A percentile compares a stretch with the other conserved stretches of the same genome.
phyloP scores from a whole-genome alignment of 2,888 invertebrate species.

The Napeogenes inachia region DNA sequence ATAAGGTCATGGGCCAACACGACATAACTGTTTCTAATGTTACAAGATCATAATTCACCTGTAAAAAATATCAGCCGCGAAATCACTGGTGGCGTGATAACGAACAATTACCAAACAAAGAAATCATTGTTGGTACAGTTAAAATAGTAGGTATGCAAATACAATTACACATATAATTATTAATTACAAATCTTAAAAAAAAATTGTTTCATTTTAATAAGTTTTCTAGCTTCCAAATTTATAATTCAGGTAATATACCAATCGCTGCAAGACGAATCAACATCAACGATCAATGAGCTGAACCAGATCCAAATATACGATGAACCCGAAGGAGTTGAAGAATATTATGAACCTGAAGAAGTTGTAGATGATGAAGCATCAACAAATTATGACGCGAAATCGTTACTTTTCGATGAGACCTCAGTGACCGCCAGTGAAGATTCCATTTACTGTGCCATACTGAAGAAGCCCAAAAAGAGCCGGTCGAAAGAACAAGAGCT shows the following conservation, averaged over 20 bases:
- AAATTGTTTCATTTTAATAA: too few relatives aligned
- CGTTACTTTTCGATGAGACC: slow-evolving; percentile 45
- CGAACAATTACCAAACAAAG: too few relatives aligned
- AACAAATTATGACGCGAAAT: slow-evolving; percentile 55
- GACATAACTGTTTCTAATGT: too few relatives aligned
- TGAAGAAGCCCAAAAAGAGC: slow-evolving; percentile 57
- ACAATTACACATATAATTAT: too few relatives aligned
- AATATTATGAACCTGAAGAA: slow-evolving; percentile 34
- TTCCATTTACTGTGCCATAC: slow-evolving; percentile 54
- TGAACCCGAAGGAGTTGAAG: slow-evolving; percentile 31
- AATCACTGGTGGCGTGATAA: too few relatives aligned
- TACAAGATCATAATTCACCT: too few relatives aligned
- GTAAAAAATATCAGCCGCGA: too few relatives aligned
- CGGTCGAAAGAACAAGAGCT: slow-evolving; percentile 47
- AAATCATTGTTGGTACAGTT: too few relatives aligned
- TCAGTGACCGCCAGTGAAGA: slow-evolving; percentile 60
- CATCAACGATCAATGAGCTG: slow-evolving; percentile 44
- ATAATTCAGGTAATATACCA: slow-evolving; percentile 39
- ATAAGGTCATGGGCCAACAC: too few relatives aligned
- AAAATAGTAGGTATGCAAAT: too few relatives aligned
- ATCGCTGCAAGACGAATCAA: slow-evolving; percentile 40
- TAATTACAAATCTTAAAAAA: too few relatives aligned
- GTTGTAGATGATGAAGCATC: slow-evolving; percentile 45
- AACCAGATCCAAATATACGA: slow-evolving; percentile 33
- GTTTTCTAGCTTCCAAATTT: background rate